Percentiles rank a stretch among this genome's conserved stretches.
phyloP scores from a whole-genome alignment of 53 echinoderm and acorn worm genomes.

The Astropecten irregularis region DNA sequence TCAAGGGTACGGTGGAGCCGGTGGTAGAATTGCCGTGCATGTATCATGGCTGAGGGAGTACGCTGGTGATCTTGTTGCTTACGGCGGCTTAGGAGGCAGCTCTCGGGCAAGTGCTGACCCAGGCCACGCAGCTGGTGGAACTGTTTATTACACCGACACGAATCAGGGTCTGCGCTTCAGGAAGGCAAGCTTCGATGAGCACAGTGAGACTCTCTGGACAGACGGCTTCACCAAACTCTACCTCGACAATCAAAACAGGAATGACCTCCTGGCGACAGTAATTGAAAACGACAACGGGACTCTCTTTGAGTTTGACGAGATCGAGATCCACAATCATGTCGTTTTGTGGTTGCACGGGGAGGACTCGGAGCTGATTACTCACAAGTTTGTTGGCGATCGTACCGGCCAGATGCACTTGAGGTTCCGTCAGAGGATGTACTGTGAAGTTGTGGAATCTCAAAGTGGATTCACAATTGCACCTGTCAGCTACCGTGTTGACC shows the following conservation, averaged over 20 bases:
- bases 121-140: constrained; percentile 83
- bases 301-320: constrained; percentile 83
- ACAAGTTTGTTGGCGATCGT: constrained; percentile 81
- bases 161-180: constrained; percentile 81
- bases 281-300: constrained; percentile 88
- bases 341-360: constrained; percentile 78
- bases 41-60: constrained; percentile 87
- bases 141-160: constrained; percentile 91
- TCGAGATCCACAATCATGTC: constrained; percentile 88
- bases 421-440: constrained; percentile 74
- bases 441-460: constrained; percentile 85
- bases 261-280: constrained; percentile 71
- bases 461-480: constrained; percentile 92
- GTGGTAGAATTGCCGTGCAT: constrained; percentile 86
- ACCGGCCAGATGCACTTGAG: constrained; percentile 85
- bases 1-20: constrained; percentile 79
- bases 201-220: constrained; percentile 63
- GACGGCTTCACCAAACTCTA: constrained; percentile 82
- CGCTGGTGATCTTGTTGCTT: constrained; percentile 65
- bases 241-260: constrained; percentile 84
- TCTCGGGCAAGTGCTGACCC: neutral
- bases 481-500: constrained; percentile 77
- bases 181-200: constrained; percentile 54
- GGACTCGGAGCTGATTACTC: constrained; percentile 69
- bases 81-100: constrained; percentile 69